Conservation (phyloP, 2,797 vertebrate genomes). For the Dermochelys coriacea region DNA sequence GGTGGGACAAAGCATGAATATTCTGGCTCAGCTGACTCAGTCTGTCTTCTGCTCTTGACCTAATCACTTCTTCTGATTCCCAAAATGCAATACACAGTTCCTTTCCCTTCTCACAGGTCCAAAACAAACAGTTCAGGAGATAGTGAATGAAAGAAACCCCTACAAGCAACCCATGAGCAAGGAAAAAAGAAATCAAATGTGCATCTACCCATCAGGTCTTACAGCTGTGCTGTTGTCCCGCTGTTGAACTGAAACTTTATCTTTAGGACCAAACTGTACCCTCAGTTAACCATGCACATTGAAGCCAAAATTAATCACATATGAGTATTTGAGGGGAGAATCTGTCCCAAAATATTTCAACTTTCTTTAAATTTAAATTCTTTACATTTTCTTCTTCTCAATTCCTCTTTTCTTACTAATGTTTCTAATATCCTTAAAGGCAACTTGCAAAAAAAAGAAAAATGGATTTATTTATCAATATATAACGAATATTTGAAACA, state of each 20-base stretch:
- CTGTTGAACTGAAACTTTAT: fast-evolving
- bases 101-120: neutral
- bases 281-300: neutral
- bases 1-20: neutral
- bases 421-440: neutral
- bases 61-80: neutral
- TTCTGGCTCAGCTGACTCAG: neutral
- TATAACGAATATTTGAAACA: neutral
- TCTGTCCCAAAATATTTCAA: fast-evolving
- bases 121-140: neutral
- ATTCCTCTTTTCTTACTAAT: neutral
- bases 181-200: fast-evolving
- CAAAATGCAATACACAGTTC: neutral
- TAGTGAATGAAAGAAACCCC: neutral
- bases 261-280: fast-evolving
- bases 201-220: fast-evolving
- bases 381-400: neutral
- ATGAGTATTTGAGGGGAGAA: neutral
- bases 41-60: neutral
- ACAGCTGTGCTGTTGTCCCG: fast-evolving
- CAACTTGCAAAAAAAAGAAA: neutral
- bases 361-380: neutral
- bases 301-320: fast-evolving
- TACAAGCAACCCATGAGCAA: neutral
- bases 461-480: neutral